Percentiles rank a stretch among this genome's conserved stretches.
phyloP scores from a whole-genome alignment of 2,797 vertebrate genomes.

The Microctenopoma lineatum region DNA sequence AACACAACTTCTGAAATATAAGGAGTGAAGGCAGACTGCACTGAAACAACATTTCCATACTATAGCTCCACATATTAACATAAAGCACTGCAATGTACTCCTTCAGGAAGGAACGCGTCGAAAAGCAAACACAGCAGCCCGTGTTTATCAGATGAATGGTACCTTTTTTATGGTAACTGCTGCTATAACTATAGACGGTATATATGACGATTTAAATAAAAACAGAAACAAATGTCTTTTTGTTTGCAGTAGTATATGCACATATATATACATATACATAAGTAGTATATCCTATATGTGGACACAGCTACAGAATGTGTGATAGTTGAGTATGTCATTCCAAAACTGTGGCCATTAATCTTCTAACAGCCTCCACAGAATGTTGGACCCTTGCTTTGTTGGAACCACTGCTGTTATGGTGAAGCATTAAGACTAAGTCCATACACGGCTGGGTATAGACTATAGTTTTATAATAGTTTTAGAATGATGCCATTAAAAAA shows the following conservation, averaged over 20 bases:
- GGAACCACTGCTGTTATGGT: not conserved
- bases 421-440: not conserved
- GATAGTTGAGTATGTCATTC: not conserved
- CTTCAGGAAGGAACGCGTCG: not conserved
- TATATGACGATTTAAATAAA: not conserved
- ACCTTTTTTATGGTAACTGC: not conserved
- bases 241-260: too few relatives aligned
- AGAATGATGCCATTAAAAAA: not conserved
- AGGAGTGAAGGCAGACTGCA: too few relatives aligned
- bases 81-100: not conserved
- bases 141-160: not conserved
- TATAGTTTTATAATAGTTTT: not conserved
- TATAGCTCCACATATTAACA: conserved; percentile 6
- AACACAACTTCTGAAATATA: not conserved
- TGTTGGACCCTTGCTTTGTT: not conserved
- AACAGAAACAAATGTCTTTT: not conserved
- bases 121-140: not conserved
- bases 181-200: not conserved
- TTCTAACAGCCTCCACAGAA: not conserved
- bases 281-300: too few relatives aligned
- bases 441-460: not conserved
- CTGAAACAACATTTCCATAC: conserved; percentile 23
- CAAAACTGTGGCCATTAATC: not conserved
- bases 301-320: not conserved
- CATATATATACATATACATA: too few relatives aligned